Evolutionary conservation across 2,888 invertebrate genomes (phyloP), one percentile per base, ranked within the genome.

Genomic region (Flexamia atlantica): DNA sequence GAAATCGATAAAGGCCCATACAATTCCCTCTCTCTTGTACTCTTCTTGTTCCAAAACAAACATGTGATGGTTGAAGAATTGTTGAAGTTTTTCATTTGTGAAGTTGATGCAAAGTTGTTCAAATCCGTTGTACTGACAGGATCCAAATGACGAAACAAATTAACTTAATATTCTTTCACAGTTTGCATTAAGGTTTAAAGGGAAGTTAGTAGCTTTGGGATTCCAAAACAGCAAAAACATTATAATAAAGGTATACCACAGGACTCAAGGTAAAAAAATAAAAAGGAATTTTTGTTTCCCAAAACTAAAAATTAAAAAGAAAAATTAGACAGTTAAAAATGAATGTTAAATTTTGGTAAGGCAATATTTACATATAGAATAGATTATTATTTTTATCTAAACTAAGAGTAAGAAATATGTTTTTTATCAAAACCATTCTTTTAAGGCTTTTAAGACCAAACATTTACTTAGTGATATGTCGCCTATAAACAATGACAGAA

Each of bases 1-100:
- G 91, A 99, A 99, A 93, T 99, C 99, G 93, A 99, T 99, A 93
- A 99, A 99, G 90, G 95, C 95, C 99, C 99, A 99, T 89, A 96
- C 94, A 92, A 99, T 99, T 90, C 98, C 98, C 92, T 99, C 99
- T 90, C 93, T 95, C 90, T 97, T 97, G 93, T 99, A 99, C 91
- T 99, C 99, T 92, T 99, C 98, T 95, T 99, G 99, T 92, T 99
- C 99, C 91, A 99, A 93, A 88, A 99, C 98, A 92, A 99, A 99
- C 99, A 99, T 99, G 95, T 98, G 96, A 92, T 99, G 99, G 93
- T 99, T 99, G 95, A 99, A 99, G 94, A 99, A 99, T 93, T 99
- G 99, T 93, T 99, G 99, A 89, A 99, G 94, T 93, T 98, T 98
- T 92, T 99, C 99, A 92, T 99, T 99, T 91, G 99, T 99, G 93